Base-by-base conservation (phyloP, 2,888 invertebrate species). In the Drosophila acutilabella region DNA sequence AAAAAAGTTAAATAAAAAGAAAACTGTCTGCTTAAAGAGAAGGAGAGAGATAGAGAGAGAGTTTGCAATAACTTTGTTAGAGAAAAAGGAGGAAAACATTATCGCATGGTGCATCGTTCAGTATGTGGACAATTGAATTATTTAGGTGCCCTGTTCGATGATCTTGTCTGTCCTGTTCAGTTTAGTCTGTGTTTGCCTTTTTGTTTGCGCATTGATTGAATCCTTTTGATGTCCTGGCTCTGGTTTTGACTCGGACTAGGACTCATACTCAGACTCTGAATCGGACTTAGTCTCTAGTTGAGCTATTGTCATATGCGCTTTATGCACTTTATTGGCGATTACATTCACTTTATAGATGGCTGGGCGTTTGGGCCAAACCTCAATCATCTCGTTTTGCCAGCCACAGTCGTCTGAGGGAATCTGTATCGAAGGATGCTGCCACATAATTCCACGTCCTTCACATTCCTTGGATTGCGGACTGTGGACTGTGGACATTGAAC, bases 321-420 rank as follows among this genome's bases (percentile, higher is more conserved):
- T 88, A 80, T 86, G 89, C 88, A 80, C 80, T 86, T 86, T 84
- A 86, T 86, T 86, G 89, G 86, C 82, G 88, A 89, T 89, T 86
- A 85, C 88, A 84, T 77, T 81, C 77, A 89, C 85, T 87, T 77
- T 71, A 74, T 76, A 64, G 74, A 62, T 65, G 60, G 61, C 45
- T 40, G 52, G 52, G 57, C 53, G 23, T 53, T 26, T 30, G 58
- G 62, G 30, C 71, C 51, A 67, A 68, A 79, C 80, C 78, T 83
- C 88, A 85, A 84, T 89, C 89, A 84, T 70, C 78, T 82, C 65
- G 66, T 81, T 67, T 57, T 58, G 75, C 53, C 60, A 71, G 62
- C 62, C 30, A 45, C 52, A 66, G 47, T 52, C 57, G 40, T 10
- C 13, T 56, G 42, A 36, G 53, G 40, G 52, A 58, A 14, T 10